Evolutionary conservation across 2,113 vertebrate species (phyloP).

Genomic region (Gymnarchus niloticus): DNA sequence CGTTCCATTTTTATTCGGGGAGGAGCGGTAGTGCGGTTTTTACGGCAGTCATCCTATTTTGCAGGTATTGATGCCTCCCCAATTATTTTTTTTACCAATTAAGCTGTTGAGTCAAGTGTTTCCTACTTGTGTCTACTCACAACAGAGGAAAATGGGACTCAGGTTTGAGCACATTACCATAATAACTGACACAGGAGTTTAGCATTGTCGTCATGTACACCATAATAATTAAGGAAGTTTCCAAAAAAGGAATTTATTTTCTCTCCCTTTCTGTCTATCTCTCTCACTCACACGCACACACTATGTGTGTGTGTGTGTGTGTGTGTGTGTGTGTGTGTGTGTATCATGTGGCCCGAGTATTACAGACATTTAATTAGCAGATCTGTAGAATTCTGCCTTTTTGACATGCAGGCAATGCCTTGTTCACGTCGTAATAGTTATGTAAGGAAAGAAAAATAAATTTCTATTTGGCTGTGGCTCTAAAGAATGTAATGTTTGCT

Average conservation of each 20-base stretch:
- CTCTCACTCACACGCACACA: too few species aligned
- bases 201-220: neutral
- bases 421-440: neutral
- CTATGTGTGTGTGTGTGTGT: too few species aligned
- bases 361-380: neutral
- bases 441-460: too few species aligned
- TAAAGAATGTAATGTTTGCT: too few species aligned
- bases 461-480: too few species aligned
- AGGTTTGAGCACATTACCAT: neutral
- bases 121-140: neutral
- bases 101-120: conserved; percentile 6
- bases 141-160: neutral
- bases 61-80: neutral
- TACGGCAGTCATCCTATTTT: neutral
- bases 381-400: neutral
- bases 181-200: neutral
- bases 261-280: neutral
- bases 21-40: neutral
- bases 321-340: too few species aligned
- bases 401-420: neutral
- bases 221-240: neutral
- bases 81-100: neutral
- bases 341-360: too few species aligned
- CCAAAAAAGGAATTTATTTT: neutral
- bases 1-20: neutral